A percentile compares a stretch with the other conserved stretches of the same genome.
Evolutionary conservation across 2,797 vertebrate species (phyloP).

Genomic region (Hydrolagus colliei): DNA sequence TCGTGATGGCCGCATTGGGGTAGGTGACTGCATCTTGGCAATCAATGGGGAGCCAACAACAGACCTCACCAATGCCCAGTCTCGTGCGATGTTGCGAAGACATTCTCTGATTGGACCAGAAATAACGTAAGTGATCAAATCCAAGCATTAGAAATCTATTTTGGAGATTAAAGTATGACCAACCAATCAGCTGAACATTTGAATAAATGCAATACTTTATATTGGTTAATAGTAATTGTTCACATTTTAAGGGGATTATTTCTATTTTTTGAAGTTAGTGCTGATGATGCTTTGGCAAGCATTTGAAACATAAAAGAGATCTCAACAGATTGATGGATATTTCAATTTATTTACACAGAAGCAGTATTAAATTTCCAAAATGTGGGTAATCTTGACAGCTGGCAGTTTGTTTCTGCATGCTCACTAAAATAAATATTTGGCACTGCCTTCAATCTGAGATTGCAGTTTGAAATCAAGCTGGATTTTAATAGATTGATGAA

Average conservation of each 20-base stretch:
- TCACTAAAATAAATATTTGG: neutral
- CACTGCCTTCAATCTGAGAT: neutral
- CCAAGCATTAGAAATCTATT: no score
- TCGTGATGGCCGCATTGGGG: constrained; percentile 79
- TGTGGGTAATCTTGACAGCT: neutral
- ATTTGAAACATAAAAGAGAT: constrained; percentile 4
- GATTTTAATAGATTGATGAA: neutral
- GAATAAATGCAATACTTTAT: no score
- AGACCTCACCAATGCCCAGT: constrained; percentile 78
- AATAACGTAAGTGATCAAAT: constrained; percentile 65
- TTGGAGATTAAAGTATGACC: no score
- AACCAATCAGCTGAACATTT: neutral
- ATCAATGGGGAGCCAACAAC: constrained; percentile 83
- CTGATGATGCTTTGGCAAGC: neutral
- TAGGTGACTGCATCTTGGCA: constrained; percentile 84
- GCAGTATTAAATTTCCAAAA: neutral
- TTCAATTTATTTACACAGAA: neutral
- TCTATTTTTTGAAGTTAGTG: neutral
- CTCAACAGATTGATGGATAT: neutral
- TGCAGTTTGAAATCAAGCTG: neutral
- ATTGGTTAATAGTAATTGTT: no score
- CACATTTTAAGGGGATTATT: neutral
- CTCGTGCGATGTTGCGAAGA: constrained; percentile 82
- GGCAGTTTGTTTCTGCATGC: neutral
- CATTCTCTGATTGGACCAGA: constrained; percentile 89